Percentiles rank a stretch among this genome's conserved stretches.
These are phyloP conservation scores for Babyrousa celebensis DNA, from an alignment of 2,797 vertebrate genomes.

Conservation along the genomic window DNA sequence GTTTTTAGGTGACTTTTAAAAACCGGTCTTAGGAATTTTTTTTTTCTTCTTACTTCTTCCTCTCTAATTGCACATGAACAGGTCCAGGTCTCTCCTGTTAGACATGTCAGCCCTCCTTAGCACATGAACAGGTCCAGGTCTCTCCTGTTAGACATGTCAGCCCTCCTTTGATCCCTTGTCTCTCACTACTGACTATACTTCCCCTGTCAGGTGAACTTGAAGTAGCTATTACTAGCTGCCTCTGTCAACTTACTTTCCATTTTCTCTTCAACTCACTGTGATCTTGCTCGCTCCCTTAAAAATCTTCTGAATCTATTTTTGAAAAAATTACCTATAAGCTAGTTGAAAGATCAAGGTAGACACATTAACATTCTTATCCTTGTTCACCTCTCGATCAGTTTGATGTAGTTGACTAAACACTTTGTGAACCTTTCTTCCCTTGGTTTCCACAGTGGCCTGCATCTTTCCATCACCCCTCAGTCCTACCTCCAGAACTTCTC, in stretches of 20 bases:
- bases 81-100: neutral
- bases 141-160: slow-evolving; percentile 15
- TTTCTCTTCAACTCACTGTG: slow-evolving; percentile 54
- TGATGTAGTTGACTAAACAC: neutral
- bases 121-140: neutral
- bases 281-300: slow-evolving; percentile 46
- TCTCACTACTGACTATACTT: neutral
- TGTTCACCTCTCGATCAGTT: neutral
- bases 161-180: neutral
- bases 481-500: neutral
- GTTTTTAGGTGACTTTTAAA: slow-evolving; percentile 46
- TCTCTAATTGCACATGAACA: neutral
- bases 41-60: neutral
- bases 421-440: neutral
- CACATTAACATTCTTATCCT: neutral
- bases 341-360: slow-evolving; percentile 41
- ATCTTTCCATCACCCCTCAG: neutral
- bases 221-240: neutral
- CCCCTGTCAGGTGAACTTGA: neutral
- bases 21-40: neutral
- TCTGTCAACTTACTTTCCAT: slow-evolving; percentile 20
- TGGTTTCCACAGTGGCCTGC: neutral
- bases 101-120: slow-evolving; percentile 5
- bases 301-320: slow-evolving; percentile 26
- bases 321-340: neutral